Base-by-base conservation (phyloP, 2,888 invertebrate species). In the Papilio elwesi region DNA sequence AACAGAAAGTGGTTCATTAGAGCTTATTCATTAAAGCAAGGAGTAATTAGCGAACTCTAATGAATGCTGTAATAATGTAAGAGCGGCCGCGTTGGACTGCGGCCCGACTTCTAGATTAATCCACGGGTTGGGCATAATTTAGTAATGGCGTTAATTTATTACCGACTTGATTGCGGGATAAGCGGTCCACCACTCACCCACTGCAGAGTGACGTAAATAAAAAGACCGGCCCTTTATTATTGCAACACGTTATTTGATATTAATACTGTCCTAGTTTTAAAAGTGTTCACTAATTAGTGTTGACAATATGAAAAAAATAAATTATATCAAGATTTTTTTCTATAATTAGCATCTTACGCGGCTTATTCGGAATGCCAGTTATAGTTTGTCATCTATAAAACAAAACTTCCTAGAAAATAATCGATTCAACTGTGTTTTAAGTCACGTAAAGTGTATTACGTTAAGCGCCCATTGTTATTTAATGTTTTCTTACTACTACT, bases 1-100 rank as follows among this genome's bases (percentile, higher is more conserved):
- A 96, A 96, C 96, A 96, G 96, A 96, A 96, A 96, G 96, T 96
- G 96, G 96, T 96, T 96, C 96, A 96, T 96, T 96, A 96, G 96
- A 96, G 96, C 96, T 96, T 96, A 96, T 96, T 96, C 96, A 96
- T 96, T 96, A 96, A 96, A 96, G 96, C 96, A 96, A 96, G 96
- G 96, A 96, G 96, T 96, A 96, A 96, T 96, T 96, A 96, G 96
- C 96, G 96, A 96, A 96, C 96, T 96, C 96, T 96, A 96, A 96
- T 96, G 96, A 96, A 96, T 96, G 95, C 96, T 95, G 95, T 96
- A 96, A 96, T 96, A 96, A 96, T 96, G 95, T 95, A 95, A 95
- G 92, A 92, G 92, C 90, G 93, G 91, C 91, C 91, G 90, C 91
- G 88, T 87, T 88, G 88, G 92, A 91, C 92, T 91, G 90, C 90